Evolutionary conservation across 2,113 vertebrate genomes (phyloP).

Genomic region (Dryoscopus gambensis): DNA sequence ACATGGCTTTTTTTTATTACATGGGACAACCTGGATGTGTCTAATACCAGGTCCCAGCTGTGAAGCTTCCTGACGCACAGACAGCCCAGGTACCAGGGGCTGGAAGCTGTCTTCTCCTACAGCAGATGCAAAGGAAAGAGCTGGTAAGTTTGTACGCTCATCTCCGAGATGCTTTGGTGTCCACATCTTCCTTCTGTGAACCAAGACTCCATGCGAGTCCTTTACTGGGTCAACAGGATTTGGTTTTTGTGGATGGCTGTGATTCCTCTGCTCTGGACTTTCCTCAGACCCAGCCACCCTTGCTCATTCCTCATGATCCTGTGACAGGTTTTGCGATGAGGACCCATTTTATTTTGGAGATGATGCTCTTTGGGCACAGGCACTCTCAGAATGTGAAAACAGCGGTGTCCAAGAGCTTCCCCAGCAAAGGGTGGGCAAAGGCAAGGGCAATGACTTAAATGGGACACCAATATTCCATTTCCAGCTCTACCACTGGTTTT

Average conservation of each 20-base stretch:
- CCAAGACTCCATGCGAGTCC: rapidly evolving
- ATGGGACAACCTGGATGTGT: background rate
- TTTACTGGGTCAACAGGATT: background rate
- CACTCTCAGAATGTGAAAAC: background rate
- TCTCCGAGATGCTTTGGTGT: background rate
- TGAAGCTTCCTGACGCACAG: background rate
- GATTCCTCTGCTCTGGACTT: background rate
- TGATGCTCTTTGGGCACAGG: background rate
- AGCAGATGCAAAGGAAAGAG: background rate
- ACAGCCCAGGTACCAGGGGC: background rate
- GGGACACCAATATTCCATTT: background rate
- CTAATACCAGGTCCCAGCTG: background rate
- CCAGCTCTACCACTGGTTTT: background rate
- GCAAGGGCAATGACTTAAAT: background rate
- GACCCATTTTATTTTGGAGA: background rate
- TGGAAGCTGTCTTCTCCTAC: background rate
- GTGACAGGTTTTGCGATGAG: background rate
- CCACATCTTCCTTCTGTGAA: background rate
- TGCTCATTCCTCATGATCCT: background rate
- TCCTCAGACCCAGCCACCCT: background rate
- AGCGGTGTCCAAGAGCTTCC: background rate
- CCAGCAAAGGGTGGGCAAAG: background rate
- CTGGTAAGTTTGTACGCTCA: background rate
- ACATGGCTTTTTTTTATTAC: background rate
- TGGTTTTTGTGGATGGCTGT: background rate